A percentile compares a stretch with the other conserved stretches of the same genome.
Conservation (phyloP, 2,888 invertebrate genomes). For the Clepsis dumicolana region DNA sequence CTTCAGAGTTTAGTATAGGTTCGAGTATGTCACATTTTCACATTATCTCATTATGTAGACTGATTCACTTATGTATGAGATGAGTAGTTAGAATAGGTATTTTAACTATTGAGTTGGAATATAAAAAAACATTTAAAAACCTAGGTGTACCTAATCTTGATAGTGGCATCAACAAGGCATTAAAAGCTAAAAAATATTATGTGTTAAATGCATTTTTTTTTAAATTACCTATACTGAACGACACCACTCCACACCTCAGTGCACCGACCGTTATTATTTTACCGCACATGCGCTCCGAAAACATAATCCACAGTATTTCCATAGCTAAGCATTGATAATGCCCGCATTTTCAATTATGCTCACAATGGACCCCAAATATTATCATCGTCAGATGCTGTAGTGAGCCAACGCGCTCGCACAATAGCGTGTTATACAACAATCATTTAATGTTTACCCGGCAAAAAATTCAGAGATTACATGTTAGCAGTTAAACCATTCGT, state of each 20-base stretch:
- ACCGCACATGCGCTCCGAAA: slow-evolving; percentile 29
- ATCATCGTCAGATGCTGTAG: slow-evolving; percentile 66
- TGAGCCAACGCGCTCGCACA: slow-evolving; percentile 62
- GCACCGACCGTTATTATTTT: slow-evolving; percentile 25
- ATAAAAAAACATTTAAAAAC: no score
- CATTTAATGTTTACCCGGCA: slow-evolving; percentile 62
- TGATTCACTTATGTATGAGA: no score
- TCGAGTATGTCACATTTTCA: no score
- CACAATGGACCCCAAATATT: slow-evolving; percentile 68
- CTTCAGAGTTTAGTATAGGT: no score
- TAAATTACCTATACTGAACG: neutral
- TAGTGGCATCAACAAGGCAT: no score
- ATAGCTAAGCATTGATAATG: slow-evolving; percentile 66
- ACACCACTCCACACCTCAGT: neutral
- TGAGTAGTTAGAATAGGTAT: no score
- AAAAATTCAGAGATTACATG: slow-evolving; percentile 67
- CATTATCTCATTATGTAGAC: no score
- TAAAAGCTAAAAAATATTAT: no score
- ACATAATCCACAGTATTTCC: slow-evolving; percentile 35
- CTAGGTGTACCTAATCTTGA: no score
- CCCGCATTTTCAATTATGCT: slow-evolving; percentile 77
- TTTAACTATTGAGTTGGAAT: no score
- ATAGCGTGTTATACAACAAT: slow-evolving; percentile 73
- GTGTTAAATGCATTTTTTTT: no score
- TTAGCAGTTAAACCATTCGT: slow-evolving; percentile 63